Evolutionary conservation across 2,888 invertebrate species (phyloP).

Genomic region (Caenorhabditis afra): DNA sequence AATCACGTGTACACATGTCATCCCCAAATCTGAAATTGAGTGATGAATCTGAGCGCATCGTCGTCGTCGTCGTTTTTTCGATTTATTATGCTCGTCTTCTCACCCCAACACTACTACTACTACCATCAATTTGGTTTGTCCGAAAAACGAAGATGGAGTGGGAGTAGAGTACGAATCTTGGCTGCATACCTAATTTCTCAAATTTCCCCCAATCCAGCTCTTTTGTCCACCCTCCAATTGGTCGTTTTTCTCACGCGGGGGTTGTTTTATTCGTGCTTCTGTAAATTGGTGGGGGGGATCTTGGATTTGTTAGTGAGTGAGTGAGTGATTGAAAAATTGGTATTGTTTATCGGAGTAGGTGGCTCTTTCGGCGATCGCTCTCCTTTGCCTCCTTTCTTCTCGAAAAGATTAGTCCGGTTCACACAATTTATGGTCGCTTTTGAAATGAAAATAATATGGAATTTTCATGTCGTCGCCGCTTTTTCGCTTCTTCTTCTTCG

Average conservation of each 20-base stretch:
- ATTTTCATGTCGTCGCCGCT: slow-evolving; percentile 36
- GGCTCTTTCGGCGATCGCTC: no score
- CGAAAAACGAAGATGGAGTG: background rate
- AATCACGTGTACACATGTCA: background rate
- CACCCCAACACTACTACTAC: slow-evolving; percentile 28
- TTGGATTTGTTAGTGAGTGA: background rate
- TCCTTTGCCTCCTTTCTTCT: slow-evolving; percentile 13
- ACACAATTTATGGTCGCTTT: slow-evolving; percentile 32
- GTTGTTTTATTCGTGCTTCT: no score
- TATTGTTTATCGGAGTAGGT: slow-evolving; percentile 4
- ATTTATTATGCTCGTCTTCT: slow-evolving; percentile 36
- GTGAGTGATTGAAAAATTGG: background rate
- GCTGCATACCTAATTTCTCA: slow-evolving; percentile 17
- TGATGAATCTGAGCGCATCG: background rate
- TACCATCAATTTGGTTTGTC: slow-evolving; percentile 25
- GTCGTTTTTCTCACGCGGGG: no score
- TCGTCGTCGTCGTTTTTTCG: background rate
- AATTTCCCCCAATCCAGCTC: slow-evolving; percentile 6
- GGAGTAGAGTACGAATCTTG: background rate
- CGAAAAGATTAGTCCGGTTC: slow-evolving; percentile 26
- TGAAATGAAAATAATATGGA: slow-evolving; percentile 52
- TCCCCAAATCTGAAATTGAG: slow-evolving; percentile 13
- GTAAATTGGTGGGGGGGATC: no score
- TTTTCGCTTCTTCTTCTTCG: no score
- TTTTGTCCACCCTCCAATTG: background rate